Percentiles rank a stretch among this genome's conserved stretches.
Conservation (phyloP, 2,113 vertebrate genomes). For the Athene cunicularia region DNA sequence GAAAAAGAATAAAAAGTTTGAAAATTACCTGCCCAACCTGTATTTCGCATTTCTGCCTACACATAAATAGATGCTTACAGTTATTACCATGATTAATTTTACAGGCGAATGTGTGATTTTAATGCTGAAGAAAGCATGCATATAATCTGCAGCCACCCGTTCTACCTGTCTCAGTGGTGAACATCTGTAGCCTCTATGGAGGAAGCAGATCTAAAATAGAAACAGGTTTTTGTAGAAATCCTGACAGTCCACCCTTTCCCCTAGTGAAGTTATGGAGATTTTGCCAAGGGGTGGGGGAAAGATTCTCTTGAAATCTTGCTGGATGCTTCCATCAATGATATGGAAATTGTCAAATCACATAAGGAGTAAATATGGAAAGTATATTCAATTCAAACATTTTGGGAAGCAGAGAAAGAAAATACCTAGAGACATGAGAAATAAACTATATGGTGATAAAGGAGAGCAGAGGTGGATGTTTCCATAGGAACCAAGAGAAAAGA, state of each 20-base stretch:
- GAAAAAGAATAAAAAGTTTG: not conserved
- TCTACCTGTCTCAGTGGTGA: not conserved
- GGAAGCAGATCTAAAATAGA: not conserved
- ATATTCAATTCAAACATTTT: conserved; percentile 7
- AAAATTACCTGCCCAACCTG: not conserved
- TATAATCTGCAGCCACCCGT: not conserved
- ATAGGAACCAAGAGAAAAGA: conserved; percentile 50
- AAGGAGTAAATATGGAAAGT: conserved; percentile 5
- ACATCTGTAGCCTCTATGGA: not conserved
- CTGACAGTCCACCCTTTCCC: not conserved
- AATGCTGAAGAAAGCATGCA: not conserved
- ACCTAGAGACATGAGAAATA: conserved; percentile 36
- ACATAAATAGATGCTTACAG: not conserved
- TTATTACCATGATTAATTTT: not conserved
- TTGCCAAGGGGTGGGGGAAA: not conserved
- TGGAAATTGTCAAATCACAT: not conserved
- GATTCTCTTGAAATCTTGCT: not conserved
- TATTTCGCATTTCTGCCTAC: not conserved
- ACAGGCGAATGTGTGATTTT: not conserved
- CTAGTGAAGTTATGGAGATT: not conserved
- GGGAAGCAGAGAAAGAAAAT: conserved; percentile 9
- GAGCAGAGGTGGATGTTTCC: conserved; percentile 30
- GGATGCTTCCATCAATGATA: not conserved
- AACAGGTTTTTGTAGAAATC: not conserved
- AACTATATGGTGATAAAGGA: conserved; percentile 1